These are phyloP conservation scores for Xiphydria camelus DNA, from an alignment of 2,888 invertebrate species.

Conservation along the genomic window DNA sequence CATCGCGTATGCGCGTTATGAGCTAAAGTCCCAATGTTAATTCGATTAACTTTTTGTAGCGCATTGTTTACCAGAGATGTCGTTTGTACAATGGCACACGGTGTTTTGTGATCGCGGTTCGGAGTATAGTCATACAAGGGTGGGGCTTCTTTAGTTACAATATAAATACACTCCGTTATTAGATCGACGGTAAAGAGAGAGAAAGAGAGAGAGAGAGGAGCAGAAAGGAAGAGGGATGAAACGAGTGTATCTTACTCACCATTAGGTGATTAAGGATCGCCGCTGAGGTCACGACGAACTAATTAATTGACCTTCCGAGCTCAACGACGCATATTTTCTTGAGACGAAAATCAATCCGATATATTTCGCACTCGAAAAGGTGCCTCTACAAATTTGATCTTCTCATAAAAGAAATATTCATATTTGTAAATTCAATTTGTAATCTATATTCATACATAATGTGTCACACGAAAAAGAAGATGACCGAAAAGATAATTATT, in stretches of 20 bases:
- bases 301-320: slow-evolving; percentile 2
- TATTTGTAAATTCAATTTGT: no score
- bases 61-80: slow-evolving; percentile 14
- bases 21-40: slow-evolving; percentile 3
- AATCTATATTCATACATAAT: no score
- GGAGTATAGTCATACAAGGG: slow-evolving; percentile 7
- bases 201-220: no score
- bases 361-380: no score
- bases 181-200: slow-evolving; percentile 9
- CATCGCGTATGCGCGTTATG: no score
- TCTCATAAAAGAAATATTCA: no score
- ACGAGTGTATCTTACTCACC: slow-evolving; percentile 20
- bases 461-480: no score
- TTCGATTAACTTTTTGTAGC: slow-evolving; percentile 13
- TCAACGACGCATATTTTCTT: no score
- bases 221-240: no score
- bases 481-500: no score
- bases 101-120: neutral
- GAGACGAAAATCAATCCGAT: no score
- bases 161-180: slow-evolving; percentile 21
- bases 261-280: slow-evolving; percentile 17
- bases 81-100: neutral
- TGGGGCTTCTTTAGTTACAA: slow-evolving; percentile 17
- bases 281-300: neutral
- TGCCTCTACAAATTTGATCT: no score